Percentiles rank a stretch among this genome's conserved stretches.
phyloP scores from a whole-genome alignment of 2,888 invertebrate genomes.

The Acanthosoma haemorrhoidale region DNA sequence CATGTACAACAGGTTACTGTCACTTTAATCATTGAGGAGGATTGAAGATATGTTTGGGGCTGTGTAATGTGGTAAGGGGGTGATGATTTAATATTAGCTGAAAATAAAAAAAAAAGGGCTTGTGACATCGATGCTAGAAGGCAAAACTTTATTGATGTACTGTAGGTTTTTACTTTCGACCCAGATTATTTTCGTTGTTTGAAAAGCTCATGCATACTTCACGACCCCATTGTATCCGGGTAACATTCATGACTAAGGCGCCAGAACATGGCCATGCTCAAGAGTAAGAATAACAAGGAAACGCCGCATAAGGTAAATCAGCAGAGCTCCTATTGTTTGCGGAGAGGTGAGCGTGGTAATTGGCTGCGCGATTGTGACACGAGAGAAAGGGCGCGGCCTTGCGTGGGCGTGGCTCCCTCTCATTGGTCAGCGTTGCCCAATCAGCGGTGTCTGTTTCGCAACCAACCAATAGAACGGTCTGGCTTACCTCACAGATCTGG shows the following conservation, averaged over 20 bases:
- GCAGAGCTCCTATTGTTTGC: conserved; percentile 3
- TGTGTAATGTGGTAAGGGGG: no score
- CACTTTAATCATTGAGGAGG: no score
- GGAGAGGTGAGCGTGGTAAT: not conserved
- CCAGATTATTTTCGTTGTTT: no score
- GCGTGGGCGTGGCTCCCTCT: conserved; percentile 16
- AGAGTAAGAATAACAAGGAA: not conserved
- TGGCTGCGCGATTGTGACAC: not conserved
- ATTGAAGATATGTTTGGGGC: no score
- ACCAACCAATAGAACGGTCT: not conserved
- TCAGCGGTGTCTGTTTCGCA: not conserved
- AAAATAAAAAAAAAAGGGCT: no score
- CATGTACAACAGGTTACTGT: no score
- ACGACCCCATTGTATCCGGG: not conserved
- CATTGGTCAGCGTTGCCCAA: conserved; percentile 23
- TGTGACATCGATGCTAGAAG: no score
- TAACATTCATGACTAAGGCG: not conserved
- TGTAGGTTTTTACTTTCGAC: no score
- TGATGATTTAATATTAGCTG: no score
- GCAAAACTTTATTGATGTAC: no score
- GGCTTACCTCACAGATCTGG: not conserved
- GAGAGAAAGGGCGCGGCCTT: conserved; percentile 18
- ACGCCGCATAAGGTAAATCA: not conserved
- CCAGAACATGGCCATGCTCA: not conserved
- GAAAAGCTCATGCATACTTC: not conserved